These are phyloP conservation scores for Calliopsis andreniformis DNA, from an alignment of 1,140 invertebrate genomes.

Conservation along the genomic window DNA sequence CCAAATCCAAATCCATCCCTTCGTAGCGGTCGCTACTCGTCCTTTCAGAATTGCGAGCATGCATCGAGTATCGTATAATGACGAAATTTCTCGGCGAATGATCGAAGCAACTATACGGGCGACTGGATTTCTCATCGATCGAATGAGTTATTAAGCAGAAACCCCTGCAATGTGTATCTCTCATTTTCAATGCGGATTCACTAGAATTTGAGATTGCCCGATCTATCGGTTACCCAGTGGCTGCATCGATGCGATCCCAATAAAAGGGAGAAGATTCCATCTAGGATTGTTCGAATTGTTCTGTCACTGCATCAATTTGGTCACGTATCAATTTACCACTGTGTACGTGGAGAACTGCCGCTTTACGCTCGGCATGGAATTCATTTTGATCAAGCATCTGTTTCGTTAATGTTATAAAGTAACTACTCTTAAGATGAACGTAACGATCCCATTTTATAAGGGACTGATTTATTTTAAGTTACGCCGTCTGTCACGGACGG, in stretches of 20 bases:
- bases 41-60: constrained; percentile 68
- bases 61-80: constrained; percentile 56
- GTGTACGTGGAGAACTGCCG: neutral
- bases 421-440: no score
- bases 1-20: constrained; percentile 80
- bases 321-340: neutral
- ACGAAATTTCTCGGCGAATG: constrained; percentile 60
- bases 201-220: constrained; percentile 47
- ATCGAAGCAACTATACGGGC: constrained; percentile 52
- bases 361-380: neutral
- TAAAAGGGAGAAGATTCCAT: constrained; percentile 43
- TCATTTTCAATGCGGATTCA: constrained; percentile 45
- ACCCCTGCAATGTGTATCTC: neutral
- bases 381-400: neutral
- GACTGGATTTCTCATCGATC: constrained; percentile 61
- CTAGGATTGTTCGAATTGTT: constrained; percentile 39
- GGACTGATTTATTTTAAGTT: neutral
- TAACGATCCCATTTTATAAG: no score
- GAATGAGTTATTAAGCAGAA: constrained; percentile 15
- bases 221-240: constrained; percentile 6
- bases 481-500: neutral
- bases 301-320: neutral
- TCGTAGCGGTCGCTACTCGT: constrained; percentile 65
- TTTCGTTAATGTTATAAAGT: no score
- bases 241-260: constrained; percentile 29